Base-by-base conservation (phyloP, 1,140 invertebrate genomes). In the Colletes latitarsis region DNA sequence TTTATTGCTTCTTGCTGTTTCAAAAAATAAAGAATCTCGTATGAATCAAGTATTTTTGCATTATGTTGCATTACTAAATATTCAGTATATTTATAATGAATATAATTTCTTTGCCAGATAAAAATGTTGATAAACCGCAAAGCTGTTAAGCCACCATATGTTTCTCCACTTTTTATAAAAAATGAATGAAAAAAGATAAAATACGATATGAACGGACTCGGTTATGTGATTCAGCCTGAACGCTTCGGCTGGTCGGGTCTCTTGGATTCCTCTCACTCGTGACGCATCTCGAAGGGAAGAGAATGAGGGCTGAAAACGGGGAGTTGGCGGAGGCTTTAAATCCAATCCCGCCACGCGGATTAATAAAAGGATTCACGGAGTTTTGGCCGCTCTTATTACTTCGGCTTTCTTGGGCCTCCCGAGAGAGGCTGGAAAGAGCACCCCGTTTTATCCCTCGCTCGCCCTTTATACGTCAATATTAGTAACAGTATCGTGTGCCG, bases 281-380 rank as follows among this genome's bases (percentile, higher is more conserved):
- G 46, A 41, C 49, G 64, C 64, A 30, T 19, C 52, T 55, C 4
- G 39, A 46, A 79, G 66, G 62, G 63, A 53, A 15, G 71, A 67
- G 73, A 75, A 77, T 62, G 64, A 77, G 46, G 72, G 46, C 19
- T 86, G 85, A 58, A 30, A 49, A 64, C 62, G 43, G 72, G 49
- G 77, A 62, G 64, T 70, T 53, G 64, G 39, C 39, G 81, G 80
- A 88, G 88, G 84, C 75, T 90, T 89, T 89, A 89, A 91, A 91
- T 91, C 90, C 91, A 91, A 92, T 91, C 90, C 90, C 82, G 89
- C 85, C 85, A 91, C 83, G 89, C 87, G 85, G 90, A 91, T 92
- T 92, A 92, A 91, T 91, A 91, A 92, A 91, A 92, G 90, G 88
- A 92, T 92, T 92, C 91, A 86, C 90, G 88, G 87, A 92, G 90